Percentiles rank a stretch among this genome's conserved stretches.
These are phyloP conservation scores for Ceratina calcarata DNA, from an alignment of 1,140 invertebrate species.

Conservation along the genomic window DNA sequence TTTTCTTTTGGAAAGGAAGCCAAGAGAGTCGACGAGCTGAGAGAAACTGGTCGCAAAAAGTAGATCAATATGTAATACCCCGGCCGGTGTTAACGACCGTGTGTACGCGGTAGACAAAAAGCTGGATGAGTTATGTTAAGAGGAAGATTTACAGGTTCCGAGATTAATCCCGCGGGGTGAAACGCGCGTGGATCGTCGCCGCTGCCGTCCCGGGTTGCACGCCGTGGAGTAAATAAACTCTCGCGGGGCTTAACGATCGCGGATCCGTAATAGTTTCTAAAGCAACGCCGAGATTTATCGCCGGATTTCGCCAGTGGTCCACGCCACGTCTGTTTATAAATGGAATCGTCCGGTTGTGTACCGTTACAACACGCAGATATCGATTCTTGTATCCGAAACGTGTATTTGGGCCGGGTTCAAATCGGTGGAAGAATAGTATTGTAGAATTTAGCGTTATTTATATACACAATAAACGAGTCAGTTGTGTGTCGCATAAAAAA, in stretches of 20 bases:
- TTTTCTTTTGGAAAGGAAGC: too few relatives aligned
- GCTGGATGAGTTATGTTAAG: too few relatives aligned
- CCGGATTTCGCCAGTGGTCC: constrained; percentile 52
- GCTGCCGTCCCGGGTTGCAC: background rate
- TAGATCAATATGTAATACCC: too few relatives aligned
- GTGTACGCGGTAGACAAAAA: too few relatives aligned
- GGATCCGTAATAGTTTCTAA: constrained; percentile 39
- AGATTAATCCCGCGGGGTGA: constrained; percentile 27
- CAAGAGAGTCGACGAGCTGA: too few relatives aligned
- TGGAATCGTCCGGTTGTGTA: constrained; percentile 35
- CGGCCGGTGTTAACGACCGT: too few relatives aligned
- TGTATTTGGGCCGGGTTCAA: too few relatives aligned
- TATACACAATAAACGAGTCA: too few relatives aligned
- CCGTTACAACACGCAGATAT: constrained; percentile 16
- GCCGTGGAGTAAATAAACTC: constrained; percentile 34
- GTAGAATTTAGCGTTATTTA: too few relatives aligned
- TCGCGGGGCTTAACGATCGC: constrained; percentile 28
- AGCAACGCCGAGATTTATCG: constrained; percentile 52
- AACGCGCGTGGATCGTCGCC: background rate
- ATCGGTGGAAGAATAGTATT: too few relatives aligned
- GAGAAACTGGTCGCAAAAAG: too few relatives aligned
- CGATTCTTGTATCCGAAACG: constrained; percentile 30
- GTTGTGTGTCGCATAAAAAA: too few relatives aligned
- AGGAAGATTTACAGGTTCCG: constrained; percentile 17
- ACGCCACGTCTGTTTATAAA: constrained; percentile 54